These are phyloP conservation scores for Sebastes steindachneri DNA, from an alignment of 2,797 vertebrate species.

Conservation along the genomic window DNA sequence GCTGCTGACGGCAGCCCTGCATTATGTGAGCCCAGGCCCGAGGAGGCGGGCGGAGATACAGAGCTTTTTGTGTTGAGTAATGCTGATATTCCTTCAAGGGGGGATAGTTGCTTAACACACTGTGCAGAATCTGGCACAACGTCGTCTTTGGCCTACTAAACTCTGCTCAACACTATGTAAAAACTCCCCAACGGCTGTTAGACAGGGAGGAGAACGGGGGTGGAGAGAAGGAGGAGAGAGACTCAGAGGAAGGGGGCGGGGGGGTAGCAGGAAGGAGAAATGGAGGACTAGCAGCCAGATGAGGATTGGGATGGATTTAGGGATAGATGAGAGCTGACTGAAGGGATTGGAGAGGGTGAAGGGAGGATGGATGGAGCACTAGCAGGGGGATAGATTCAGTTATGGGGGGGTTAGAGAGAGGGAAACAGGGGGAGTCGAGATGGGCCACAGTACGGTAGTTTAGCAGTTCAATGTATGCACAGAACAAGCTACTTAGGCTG, in stretches of 20 bases:
- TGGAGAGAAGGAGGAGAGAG: slow-evolving; percentile 33
- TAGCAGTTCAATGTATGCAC: slow-evolving; percentile 13
- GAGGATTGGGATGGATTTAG: slow-evolving; percentile 75
- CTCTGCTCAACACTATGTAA: slow-evolving; percentile 75
- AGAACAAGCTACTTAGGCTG: slow-evolving; percentile 13
- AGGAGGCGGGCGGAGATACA: slow-evolving; percentile 55
- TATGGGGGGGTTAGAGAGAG: slow-evolving; percentile 53
- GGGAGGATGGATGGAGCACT: slow-evolving; percentile 60
- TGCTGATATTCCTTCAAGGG: slow-evolving; percentile 69
- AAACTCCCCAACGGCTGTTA: slow-evolving; percentile 69
- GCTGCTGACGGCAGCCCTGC: slow-evolving; percentile 61
- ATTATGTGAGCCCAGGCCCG: slow-evolving; percentile 37
- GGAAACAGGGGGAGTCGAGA: neutral
- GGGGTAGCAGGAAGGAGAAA: slow-evolving; percentile 49
- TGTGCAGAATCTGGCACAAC: slow-evolving; percentile 66
- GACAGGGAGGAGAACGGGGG: slow-evolving; percentile 42
- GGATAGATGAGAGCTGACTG: slow-evolving; percentile 70
- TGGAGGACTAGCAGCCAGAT: slow-evolving; percentile 69
- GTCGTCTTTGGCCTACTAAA: slow-evolving; percentile 81
- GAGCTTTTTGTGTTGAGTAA: slow-evolving; percentile 70
- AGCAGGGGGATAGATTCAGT: slow-evolving; percentile 62
- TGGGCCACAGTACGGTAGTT: slow-evolving; percentile 11
- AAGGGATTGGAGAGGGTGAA: slow-evolving; percentile 66
- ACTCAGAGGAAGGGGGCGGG: neutral
- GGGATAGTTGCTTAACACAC: slow-evolving; percentile 70